Conservation (phyloP, 2,888 invertebrate genomes). For the Melanotus villosus region DNA sequence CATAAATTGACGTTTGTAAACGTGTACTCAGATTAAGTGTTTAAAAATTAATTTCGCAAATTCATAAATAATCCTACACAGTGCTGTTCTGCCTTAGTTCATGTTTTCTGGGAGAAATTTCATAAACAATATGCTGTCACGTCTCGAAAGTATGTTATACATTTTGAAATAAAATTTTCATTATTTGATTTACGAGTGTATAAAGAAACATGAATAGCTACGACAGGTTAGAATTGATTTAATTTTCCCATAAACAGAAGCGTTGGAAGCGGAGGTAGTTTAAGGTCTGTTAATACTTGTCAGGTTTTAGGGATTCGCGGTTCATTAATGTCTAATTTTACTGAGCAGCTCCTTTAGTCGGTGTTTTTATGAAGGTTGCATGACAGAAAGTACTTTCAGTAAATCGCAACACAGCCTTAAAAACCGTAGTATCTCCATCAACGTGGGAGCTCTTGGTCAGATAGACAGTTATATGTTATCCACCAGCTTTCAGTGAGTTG, state of each 20-base stretch:
- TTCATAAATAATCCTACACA: too few relatives aligned
- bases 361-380: neutral
- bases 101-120: too few relatives aligned
- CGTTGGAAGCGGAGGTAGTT: neutral
- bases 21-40: too few relatives aligned
- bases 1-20: too few relatives aligned
- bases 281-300: neutral
- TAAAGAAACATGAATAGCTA: neutral
- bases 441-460: slow-evolving; percentile 23
- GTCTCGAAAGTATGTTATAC: slow-evolving; percentile 10
- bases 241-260: neutral
- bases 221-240: neutral
- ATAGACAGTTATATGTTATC: slow-evolving; percentile 36
- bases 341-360: neutral
- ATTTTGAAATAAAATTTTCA: slow-evolving; percentile 8
- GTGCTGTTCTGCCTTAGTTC: too few relatives aligned
- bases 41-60: too few relatives aligned
- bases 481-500: slow-evolving; percentile 37
- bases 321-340: neutral
- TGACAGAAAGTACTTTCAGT: neutral
- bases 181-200: slow-evolving; percentile 9
- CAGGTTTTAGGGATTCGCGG: neutral
- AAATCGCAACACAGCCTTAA: slow-evolving; percentile 23
- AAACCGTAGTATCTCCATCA: slow-evolving; percentile 24
- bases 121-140: slow-evolving; percentile 3